Percentiles rank a stretch among this genome's conserved stretches.
phyloP scores from a whole-genome alignment of 2,888 invertebrate genomes.

The Meganola albula region DNA sequence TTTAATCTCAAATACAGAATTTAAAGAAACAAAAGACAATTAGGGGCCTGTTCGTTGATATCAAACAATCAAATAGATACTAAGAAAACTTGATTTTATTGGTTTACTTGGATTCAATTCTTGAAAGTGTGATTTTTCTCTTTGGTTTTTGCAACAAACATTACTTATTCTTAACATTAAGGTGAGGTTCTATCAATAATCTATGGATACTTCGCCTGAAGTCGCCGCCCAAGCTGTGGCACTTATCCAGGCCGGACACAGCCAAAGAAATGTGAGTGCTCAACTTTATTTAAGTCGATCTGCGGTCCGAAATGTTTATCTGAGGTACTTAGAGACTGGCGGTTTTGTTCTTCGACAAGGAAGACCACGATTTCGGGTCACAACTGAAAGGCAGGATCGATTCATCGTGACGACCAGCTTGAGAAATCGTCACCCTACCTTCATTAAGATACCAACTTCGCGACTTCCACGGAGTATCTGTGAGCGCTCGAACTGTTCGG shows the following conservation, averaged over 20 bases:
- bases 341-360: not conserved
- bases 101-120: too few species aligned
- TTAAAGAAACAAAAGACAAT: too few species aligned
- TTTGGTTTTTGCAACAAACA: too few species aligned
- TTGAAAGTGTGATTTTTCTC: too few species aligned
- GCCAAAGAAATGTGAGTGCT: not conserved
- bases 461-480: not conserved
- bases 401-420: not conserved
- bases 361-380: not conserved
- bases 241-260: not conserved
- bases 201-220: not conserved
- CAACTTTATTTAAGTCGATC: slow-evolving; percentile 1
- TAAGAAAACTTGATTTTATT: too few species aligned
- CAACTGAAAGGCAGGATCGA: not conserved
- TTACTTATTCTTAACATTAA: too few species aligned
- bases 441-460: not conserved
- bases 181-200: too few species aligned
- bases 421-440: not conserved
- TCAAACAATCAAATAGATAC: too few species aligned
- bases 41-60: too few species aligned
- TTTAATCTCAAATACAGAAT: too few species aligned
- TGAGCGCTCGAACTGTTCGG: not conserved
- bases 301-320: not conserved
- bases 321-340: not conserved
- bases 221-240: not conserved